Base-by-base conservation (phyloP, 2,888 invertebrate genomes). In the Pyralis farinalis region DNA sequence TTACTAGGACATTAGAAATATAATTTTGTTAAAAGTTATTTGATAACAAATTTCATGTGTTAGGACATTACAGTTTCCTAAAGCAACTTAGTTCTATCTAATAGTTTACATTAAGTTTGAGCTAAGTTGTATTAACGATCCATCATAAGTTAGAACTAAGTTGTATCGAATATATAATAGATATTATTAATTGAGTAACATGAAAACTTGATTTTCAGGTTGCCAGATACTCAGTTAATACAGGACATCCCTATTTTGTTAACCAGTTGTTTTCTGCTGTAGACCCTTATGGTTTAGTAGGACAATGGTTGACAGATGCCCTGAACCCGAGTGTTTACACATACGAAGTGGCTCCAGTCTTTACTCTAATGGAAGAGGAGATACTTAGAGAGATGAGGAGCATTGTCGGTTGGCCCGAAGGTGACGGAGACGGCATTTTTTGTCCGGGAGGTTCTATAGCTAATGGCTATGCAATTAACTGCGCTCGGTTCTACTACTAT, bases 371-470 rank as follows among this genome's bases (percentile, higher is more conserved):
- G 96, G 97, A 97, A 65, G 95, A 96, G 61, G 92, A 93, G 32
- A 94, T 97, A 0, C 82, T 97, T 16, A 84, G 84, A 7, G 94
- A 95, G 69, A 96, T 97, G 96, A 90, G 96, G 37, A 84, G 85
- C 32, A 92, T 96, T 35, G 92, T 96, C 21, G 96, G 96, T 0
- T 96, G 93, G 88, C 82, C 90, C 12, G 86, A 92, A 37, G 95
- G 94, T 0, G 82, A 90, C 12, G 96, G 96, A 0, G 96, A 96
- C 68, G 96, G 97, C 0, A 94, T 97, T 43, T 97, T 97, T 73
- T 95, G 95, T 64, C 97, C 97, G 0, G 97, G 97, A 27, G 97
- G 97, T 0, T 97, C 97, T 0, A 93, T 97, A 60, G 94, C 96
- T 3, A 97, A 97, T 70, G 96, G 96, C 37, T 96, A 97, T 61